phyloP scores from a whole-genome alignment of 2,113 vertebrate species.

The Syngnathus typhle region DNA sequence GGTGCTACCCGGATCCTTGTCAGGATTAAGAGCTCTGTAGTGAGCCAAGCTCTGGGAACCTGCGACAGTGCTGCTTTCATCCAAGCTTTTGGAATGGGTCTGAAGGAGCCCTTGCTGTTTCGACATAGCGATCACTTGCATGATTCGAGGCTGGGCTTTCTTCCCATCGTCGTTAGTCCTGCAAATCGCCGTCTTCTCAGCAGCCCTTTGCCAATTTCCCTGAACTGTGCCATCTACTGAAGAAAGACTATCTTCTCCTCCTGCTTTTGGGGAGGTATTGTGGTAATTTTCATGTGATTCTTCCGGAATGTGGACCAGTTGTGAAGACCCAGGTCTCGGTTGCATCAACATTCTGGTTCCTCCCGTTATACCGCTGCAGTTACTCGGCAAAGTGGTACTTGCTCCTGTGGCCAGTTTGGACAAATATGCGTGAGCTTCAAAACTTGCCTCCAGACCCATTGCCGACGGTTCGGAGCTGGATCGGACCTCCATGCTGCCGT shows the following conservation, averaged over 20 bases:
- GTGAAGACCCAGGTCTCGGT: conserved; percentile 89
- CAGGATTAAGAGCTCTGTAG: conserved; percentile 79
- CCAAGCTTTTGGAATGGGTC: conserved; percentile 81
- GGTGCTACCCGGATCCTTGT: conserved; percentile 74
- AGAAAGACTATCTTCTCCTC: conserved; percentile 11
- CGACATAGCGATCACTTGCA: conserved; percentile 96
- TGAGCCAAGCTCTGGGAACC: conserved; percentile 80
- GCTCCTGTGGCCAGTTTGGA: conserved; percentile 83
- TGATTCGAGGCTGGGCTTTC: conserved; percentile 81
- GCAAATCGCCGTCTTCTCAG: conserved; percentile 81
- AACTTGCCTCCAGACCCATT: conserved; percentile 80
- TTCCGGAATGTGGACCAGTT: conserved; percentile 94
- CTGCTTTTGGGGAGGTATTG: conserved; percentile 73
- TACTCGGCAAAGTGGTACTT: conserved; percentile 76
- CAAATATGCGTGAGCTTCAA: conserved; percentile 48
- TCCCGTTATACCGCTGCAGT: conserved; percentile 82
- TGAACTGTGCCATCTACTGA: conserved; percentile 54
- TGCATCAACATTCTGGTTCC: conserved; percentile 87
- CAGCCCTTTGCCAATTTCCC: conserved; percentile 89
- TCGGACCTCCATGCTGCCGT: conserved; percentile 82
- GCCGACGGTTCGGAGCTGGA: conserved; percentile 82
- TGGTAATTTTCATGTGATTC: conserved; percentile 84
- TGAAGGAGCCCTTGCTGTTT: conserved; percentile 95
- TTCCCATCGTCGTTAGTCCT: conserved; percentile 70
- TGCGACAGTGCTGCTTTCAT: conserved; percentile 61